Conservation (phyloP, 2,113 vertebrate species). For the Grus americana region DNA sequence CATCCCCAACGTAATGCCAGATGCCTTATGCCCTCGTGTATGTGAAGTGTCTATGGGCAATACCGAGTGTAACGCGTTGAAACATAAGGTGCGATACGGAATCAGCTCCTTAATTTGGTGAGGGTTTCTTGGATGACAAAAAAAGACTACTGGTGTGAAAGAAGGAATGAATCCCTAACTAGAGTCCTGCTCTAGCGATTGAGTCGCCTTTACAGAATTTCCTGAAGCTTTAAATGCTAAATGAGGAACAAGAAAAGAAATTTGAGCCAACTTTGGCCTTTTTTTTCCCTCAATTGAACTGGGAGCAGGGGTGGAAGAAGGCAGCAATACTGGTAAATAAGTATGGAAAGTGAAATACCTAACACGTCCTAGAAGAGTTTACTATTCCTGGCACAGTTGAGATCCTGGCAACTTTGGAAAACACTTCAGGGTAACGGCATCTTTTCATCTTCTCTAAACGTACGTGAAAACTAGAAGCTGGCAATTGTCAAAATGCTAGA, state of each 20-base stretch:
- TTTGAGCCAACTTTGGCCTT: not conserved
- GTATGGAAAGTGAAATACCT: not conserved
- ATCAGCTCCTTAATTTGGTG: not conserved
- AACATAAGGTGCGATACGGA: not conserved
- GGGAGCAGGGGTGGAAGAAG: not conserved
- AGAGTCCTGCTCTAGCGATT: not conserved
- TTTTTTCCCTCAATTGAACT: not conserved
- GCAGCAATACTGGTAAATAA: not conserved
- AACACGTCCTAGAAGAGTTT: not conserved
- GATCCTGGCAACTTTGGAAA: not conserved
- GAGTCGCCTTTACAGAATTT: fast-evolving
- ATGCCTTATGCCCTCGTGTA: not conserved
- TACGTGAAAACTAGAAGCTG: not conserved
- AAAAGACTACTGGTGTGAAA: not conserved
- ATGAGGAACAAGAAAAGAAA: not conserved
- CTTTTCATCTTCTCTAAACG: not conserved
- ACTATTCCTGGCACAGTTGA: not conserved
- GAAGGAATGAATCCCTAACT: not conserved
- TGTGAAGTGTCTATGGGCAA: fast-evolving
- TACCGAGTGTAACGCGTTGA: fast-evolving
- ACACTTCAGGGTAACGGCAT: fast-evolving
- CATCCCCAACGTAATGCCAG: not conserved
- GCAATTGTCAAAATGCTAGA: not conserved
- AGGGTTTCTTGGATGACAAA: not conserved
- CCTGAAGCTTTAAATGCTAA: not conserved